Evolutionary conservation across 2,888 invertebrate genomes (phyloP).

Genomic region (Drosophila paranaensis): DNA sequence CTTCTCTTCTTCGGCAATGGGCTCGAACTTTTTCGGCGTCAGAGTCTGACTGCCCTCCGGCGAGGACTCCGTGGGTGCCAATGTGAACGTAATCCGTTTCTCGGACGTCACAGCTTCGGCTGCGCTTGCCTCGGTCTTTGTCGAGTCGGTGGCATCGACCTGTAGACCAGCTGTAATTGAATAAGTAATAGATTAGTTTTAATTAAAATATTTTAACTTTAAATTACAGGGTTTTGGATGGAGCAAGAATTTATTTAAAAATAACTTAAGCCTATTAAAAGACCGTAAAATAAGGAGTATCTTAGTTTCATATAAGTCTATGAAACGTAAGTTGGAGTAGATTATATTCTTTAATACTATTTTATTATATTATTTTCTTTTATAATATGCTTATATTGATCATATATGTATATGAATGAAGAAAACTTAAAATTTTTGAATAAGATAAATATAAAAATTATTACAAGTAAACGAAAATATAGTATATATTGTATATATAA

Average conservation of each 20-base stretch:
- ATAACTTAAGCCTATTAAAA: background rate
- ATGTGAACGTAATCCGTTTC: slow-evolving; percentile 82
- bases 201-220: background rate
- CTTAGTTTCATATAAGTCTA: background rate
- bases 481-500: too few relatives aligned
- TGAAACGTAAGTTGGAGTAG: too few relatives aligned
- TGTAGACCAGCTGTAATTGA: slow-evolving; percentile 56
- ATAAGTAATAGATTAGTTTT: background rate
- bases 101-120: slow-evolving; percentile 53
- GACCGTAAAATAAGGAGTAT: background rate
- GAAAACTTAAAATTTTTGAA: too few relatives aligned
- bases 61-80: slow-evolving; percentile 78
- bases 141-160: slow-evolving; percentile 67
- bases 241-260: too few relatives aligned
- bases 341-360: too few relatives aligned
- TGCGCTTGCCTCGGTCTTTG: slow-evolving; percentile 11
- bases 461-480: too few relatives aligned
- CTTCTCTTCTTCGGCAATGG: slow-evolving; percentile 82
- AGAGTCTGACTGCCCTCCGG: slow-evolving; percentile 81
- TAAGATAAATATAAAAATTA: too few relatives aligned
- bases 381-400: background rate
- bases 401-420: too few relatives aligned
- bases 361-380: background rate
- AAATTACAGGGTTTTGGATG: background rate
- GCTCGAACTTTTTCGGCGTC: slow-evolving; percentile 80